Percentiles rank a stretch among this genome's conserved stretches.
Evolutionary conservation across 2,888 invertebrate genomes (phyloP).

Genomic region (Melieria picta): DNA sequence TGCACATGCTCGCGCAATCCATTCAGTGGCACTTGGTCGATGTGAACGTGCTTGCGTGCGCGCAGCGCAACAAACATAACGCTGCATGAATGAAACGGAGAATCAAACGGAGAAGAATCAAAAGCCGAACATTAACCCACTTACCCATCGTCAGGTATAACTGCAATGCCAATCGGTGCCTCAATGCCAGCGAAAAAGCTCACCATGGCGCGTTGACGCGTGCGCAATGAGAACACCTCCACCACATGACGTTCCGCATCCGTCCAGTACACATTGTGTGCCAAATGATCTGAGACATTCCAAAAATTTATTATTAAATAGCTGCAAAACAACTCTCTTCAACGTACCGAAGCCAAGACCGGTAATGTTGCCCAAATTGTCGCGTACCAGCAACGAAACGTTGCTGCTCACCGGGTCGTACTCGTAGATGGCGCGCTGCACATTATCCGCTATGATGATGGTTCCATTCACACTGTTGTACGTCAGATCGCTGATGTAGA

Average conservation of each 20-base stretch:
- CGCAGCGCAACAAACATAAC: constrained; percentile 74
- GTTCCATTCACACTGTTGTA: constrained; percentile 72
- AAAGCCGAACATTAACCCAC: constrained; percentile 13
- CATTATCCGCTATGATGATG: constrained; percentile 68
- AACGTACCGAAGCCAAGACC: constrained; percentile 71
- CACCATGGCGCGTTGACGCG: constrained; percentile 70
- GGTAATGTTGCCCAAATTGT: constrained; percentile 68
- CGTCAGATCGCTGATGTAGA: constrained; percentile 74
- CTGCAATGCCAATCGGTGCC: constrained; percentile 74
- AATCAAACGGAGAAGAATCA: too few species aligned
- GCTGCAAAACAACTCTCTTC: not conserved
- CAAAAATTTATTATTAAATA: too few species aligned
- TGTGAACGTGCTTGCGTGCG: constrained; percentile 67
- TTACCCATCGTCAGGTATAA: constrained; percentile 67
- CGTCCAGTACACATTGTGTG: constrained; percentile 79
- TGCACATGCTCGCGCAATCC: constrained; percentile 68
- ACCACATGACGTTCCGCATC: constrained; percentile 73
- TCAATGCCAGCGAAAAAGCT: constrained; percentile 71
- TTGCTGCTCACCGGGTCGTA: constrained; percentile 59
- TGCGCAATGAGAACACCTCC: constrained; percentile 74
- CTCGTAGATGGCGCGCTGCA: constrained; percentile 65
- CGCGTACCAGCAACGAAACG: constrained; percentile 58
- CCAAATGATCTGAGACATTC: constrained; percentile 71
- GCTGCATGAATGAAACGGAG: constrained; percentile 62
- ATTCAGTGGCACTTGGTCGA: constrained; percentile 77